Base-by-base conservation (phyloP, 2,113 vertebrate species). In the Cottus gobio region DNA sequence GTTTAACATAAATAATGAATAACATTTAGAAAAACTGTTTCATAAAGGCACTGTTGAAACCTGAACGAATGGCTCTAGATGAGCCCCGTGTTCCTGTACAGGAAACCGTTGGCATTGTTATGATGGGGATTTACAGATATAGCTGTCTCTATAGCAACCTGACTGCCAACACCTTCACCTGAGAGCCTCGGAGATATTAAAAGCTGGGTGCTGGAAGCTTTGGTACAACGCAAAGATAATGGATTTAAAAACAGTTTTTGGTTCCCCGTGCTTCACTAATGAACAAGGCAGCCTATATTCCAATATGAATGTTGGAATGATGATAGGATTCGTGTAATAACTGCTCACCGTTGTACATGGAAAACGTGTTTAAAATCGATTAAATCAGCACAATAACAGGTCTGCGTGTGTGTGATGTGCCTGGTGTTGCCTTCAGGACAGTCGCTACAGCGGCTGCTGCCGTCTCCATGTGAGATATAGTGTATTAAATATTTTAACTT, bases 61-160 rank as follows among this genome's bases (percentile, higher is more conserved):
- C 2, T 26, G 31, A 22, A 30, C 12, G 3, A 68, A 28, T 20
- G 34, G 20, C 56, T 80, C 36, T 0, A 66, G 28, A 79, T 66
- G 20, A 65, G 70, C 22, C 68, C 22, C 34, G 4, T 64, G 65
- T 66, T 0, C 7, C n/a, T 22, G 5, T 22, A 12, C 54, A 79
- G 52, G 37, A 73, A 70, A 67, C 31, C 64, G 46, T 20, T n/a
- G 34, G 5, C 52, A 24, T 16, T 15, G 56, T 54, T 60, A 70
- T 34, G 65, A 69, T n/a, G 15, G 60, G 52, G n/a, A 83, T 54
- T 60, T 28, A 69, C 54, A 79, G 22, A 81, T 79, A 44, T 42
- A 70, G 16, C 69, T 50, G 82, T 83, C 46, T 75, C 83, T 80
- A 80, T 79, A 36, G 71, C 70, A 81, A 74, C 80, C 31, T 34